phyloP scores from a whole-genome alignment of 2,888 invertebrate genomes.

The Lasioglossum vierecki region DNA sequence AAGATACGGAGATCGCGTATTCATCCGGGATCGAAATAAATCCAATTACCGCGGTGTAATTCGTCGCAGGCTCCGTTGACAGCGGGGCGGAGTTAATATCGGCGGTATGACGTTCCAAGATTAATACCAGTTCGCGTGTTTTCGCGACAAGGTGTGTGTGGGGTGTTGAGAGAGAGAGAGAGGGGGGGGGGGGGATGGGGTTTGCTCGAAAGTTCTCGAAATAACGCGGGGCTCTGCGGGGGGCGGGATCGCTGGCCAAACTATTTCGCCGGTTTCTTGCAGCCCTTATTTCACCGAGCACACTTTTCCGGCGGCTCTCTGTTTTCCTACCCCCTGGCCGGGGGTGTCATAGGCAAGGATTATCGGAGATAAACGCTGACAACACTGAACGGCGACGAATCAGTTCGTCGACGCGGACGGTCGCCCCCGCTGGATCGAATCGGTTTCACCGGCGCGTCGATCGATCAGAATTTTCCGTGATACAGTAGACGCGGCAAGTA shows the following conservation, averaged over 20 bases:
- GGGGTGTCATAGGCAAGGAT: constrained; percentile 36
- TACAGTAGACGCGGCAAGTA: background rate
- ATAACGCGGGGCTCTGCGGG: constrained; percentile 12
- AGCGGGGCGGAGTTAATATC: constrained; percentile 46
- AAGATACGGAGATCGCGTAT: background rate
- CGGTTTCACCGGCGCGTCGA: constrained; percentile 38
- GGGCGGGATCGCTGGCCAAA: background rate
- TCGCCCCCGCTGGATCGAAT: constrained; percentile 14
- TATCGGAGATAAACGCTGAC: constrained; percentile 47
- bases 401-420: constrained; percentile 21
- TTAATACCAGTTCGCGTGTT: constrained; percentile 56
- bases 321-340: constrained; percentile 1
- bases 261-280: constrained; percentile 6
- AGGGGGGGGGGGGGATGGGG: no score
- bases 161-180: background rate
- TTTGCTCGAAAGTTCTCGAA: constrained; percentile 37
- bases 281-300: background rate
- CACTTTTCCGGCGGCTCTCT: constrained; percentile 20
- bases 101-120: constrained; percentile 44
- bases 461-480: background rate
- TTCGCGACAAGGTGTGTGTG: constrained; percentile 18
- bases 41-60: constrained; percentile 35
- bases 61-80: constrained; percentile 36
- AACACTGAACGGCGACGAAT: constrained; percentile 38
- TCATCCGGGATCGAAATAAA: constrained; percentile 18